Percentiles rank a stretch among this genome's conserved stretches.
Evolutionary conservation across 1,140 invertebrate genomes (phyloP).

Genomic region (Drosophila mojavensis): DNA sequence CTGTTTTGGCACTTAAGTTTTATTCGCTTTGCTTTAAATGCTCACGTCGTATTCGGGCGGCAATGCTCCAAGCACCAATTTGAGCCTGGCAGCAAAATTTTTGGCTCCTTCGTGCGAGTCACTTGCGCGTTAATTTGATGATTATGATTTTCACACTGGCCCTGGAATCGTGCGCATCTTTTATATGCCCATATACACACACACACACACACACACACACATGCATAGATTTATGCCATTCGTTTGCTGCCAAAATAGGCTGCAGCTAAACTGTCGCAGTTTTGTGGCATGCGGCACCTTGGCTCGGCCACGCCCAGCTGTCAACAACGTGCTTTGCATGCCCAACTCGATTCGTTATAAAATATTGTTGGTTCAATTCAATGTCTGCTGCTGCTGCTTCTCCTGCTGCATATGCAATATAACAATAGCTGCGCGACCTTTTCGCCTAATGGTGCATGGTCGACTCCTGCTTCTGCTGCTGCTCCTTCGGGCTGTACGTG

Average conservation of each 20-base stretch:
- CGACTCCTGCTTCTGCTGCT: too few species aligned
- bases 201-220: background rate
- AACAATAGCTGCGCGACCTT: slow-evolving; percentile 55
- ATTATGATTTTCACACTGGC: slow-evolving; percentile 72
- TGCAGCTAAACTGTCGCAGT: slow-evolving; percentile 53
- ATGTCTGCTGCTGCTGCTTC: slow-evolving; percentile 20
- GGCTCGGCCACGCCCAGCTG: slow-evolving; percentile 60
- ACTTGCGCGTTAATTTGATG: slow-evolving; percentile 71
- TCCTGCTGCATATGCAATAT: slow-evolving; percentile 64
- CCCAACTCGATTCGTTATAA: slow-evolving; percentile 64
- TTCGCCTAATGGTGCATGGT: slow-evolving; percentile 17
- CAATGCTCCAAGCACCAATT: slow-evolving; percentile 55
- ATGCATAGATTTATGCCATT: too few species aligned
- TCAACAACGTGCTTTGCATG: slow-evolving; percentile 79
- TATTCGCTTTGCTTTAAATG: slow-evolving; percentile 74
- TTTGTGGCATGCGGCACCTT: slow-evolving; percentile 36
- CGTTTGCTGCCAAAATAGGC: slow-evolving; percentile 58
- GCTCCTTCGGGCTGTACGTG: slow-evolving; percentile 3
- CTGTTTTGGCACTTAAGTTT: slow-evolving; percentile 66
- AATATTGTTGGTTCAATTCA: slow-evolving; percentile 56
- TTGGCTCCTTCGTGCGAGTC: slow-evolving; percentile 27
- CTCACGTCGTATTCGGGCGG: slow-evolving; percentile 65
- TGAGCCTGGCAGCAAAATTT: slow-evolving; percentile 48
- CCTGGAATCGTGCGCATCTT: slow-evolving; percentile 32
- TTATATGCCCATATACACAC: slow-evolving; percentile 5